Percentiles rank a stretch among this genome's conserved stretches.
Evolutionary conservation across 2,113 vertebrate genomes (phyloP).

Genomic region (Caracal caracal): DNA sequence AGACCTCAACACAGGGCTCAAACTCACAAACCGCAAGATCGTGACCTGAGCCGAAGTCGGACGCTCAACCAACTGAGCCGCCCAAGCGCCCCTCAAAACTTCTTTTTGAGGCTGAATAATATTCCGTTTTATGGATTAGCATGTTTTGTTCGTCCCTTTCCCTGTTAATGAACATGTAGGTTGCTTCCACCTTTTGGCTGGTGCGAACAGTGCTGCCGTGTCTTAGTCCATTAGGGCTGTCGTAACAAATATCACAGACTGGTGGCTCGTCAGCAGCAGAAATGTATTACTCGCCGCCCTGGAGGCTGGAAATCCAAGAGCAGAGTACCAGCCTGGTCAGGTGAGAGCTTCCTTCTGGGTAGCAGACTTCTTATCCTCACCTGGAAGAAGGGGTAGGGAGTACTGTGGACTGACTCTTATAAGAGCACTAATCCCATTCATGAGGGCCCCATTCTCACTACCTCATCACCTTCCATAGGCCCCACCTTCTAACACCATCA

Average conservation of each 20-base stretch:
- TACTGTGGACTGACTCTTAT: background rate
- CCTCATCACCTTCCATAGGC: background rate
- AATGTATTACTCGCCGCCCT: background rate
- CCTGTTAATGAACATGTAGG: background rate
- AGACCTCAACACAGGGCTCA: too few species aligned
- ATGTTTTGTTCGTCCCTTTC: background rate
- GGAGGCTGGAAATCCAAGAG: background rate
- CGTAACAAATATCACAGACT: background rate
- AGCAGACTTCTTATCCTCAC: background rate
- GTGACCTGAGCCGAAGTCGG: too few species aligned
- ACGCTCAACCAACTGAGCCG: too few species aligned
- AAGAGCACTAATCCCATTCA: background rate
- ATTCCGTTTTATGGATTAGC: background rate
- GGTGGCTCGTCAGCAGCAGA: background rate
- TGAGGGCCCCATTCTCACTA: background rate
- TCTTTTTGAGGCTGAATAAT: background rate
- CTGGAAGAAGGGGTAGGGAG: background rate
- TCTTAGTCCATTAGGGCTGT: background rate
- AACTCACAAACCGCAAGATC: too few species aligned
- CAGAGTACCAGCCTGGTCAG: background rate
- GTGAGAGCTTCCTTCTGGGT: background rate
- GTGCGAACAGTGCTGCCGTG: background rate
- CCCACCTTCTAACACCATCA: background rate
- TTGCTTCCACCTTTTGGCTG: background rate
- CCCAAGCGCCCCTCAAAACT: background rate